Evolutionary conservation across 2,888 invertebrate species (phyloP).

Genomic region (Carcina quercana): DNA sequence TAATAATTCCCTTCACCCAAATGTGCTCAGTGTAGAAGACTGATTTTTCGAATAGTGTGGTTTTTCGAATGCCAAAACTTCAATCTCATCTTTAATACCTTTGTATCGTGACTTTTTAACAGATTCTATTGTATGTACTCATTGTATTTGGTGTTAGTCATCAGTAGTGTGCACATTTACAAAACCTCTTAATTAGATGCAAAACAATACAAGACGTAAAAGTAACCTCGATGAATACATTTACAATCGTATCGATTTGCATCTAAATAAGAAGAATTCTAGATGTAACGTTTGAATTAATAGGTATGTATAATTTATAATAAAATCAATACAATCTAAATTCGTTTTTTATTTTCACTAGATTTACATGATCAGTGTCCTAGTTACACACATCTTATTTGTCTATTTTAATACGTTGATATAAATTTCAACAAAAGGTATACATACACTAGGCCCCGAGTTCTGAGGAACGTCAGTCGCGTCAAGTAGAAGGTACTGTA

Average conservation of each 20-base stretch:
- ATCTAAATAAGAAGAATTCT: conserved; percentile 19
- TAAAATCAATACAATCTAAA: conserved; percentile 44
- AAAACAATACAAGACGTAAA: background rate
- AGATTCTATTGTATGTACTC: conserved; percentile 23
- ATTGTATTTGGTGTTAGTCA: conserved; percentile 25
- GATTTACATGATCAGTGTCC: conserved; percentile 49
- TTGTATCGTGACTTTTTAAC: conserved; percentile 20
- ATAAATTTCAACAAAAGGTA: conserved; percentile 69
- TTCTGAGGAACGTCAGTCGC: conserved; percentile 66
- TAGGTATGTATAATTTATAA: conserved; percentile 41
- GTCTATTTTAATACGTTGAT: conserved; percentile 66
- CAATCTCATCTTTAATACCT: conserved; percentile 26
- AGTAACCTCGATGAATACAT: background rate
- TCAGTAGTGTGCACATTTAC: conserved; percentile 40
- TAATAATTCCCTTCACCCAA: conserved; percentile 3
- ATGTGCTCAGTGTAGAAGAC: conserved; percentile 67
- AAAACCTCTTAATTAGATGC: conserved; percentile 16
- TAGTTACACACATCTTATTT: conserved; percentile 72
- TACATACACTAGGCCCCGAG: too few relatives aligned
- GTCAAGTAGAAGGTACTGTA: conserved; percentile 43
- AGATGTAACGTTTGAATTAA: conserved; percentile 32
- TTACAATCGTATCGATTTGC: conserved; percentile 9
- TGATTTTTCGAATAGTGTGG: conserved; percentile 51
- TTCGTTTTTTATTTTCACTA: conserved; percentile 23
- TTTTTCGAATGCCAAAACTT: conserved; percentile 40